Evolutionary conservation across 2,797 vertebrate genomes (phyloP), one percentile per base, ranked within the genome.

Genomic region (Hybognathus amarus): DNA sequence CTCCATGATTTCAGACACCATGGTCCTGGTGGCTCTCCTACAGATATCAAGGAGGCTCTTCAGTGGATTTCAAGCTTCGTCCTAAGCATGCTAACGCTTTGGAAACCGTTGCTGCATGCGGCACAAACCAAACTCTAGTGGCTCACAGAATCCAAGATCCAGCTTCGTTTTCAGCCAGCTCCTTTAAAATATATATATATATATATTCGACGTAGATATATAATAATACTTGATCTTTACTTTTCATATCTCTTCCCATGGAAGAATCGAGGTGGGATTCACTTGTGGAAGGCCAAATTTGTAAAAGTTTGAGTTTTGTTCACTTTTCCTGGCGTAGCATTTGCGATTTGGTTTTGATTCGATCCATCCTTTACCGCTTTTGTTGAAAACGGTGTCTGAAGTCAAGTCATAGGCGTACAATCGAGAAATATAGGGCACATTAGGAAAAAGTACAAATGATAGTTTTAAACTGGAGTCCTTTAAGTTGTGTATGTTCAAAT

Each of bases 221-320:
- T 80, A 52, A 9, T 52, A 68, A 45, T n/a, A 45, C 71, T 54
- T 80, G 22, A 77, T 85, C 63, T 63, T 86, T 76, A 74, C n/a
- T 77, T 84, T 70, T 85, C 36, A 33, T 83, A 87, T 92, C 93
- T 92, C 94, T 95, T 95, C 94, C 94, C 82, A 85, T 95, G 94
- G 94, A 95, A 95, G 94, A 93, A 85, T 83, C 82, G 56, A 89
- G 79, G 61, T 70, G 33, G 88, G 79, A 86, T 83, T 80, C 77
- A 66, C 54, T 80, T 69, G 74, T 78, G 54, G 56, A 86, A 88
- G 84, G 77, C 85, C 84, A 86, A 75, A 68, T 76, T n/a, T 77
- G 73, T 82, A 9, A 22, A 66, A 36, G 61, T 83, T 59, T 59
- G 27, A 24, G 36, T 69, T 61, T 59, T 27, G 59, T 82, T 82